Conservation (phyloP, 2,113 vertebrate genomes). For the Marmota monax region DNA sequence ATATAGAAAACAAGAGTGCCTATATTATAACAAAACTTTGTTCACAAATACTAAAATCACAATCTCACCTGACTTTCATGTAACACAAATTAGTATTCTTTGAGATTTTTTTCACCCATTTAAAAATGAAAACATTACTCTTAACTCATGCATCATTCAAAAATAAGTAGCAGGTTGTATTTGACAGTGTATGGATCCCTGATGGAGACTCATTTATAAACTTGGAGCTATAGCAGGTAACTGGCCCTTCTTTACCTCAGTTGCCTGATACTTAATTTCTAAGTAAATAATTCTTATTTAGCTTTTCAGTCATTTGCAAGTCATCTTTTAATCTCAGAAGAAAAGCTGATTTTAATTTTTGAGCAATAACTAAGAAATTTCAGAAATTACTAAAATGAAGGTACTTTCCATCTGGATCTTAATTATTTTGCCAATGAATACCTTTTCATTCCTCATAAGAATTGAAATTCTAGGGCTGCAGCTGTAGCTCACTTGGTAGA, state of each 20-base stretch:
- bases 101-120: not conserved
- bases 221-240: not conserved
- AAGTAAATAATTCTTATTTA: conserved; percentile 39
- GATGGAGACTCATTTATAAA: not conserved
- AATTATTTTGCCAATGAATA: conserved; percentile 29
- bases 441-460: not conserved
- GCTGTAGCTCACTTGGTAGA: too few species aligned
- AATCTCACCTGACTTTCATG: not conserved
- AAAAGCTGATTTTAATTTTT: conserved; percentile 21
- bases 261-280: not conserved
- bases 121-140: conserved; percentile 20
- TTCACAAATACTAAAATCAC: not conserved
- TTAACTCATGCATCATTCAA: not conserved
- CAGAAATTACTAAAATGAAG: conserved; percentile 21
- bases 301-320: conserved; percentile 51
- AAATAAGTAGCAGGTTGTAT: not conserved
- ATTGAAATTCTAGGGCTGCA: conserved; percentile 3
- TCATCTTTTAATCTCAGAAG: conserved; percentile 45
- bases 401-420: not conserved
- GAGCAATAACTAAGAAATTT: not conserved
- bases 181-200: not conserved
- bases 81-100: not conserved
- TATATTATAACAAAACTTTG: conserved; percentile 42
- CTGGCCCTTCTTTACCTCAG: not conserved
- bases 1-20: not conserved